Conservation (phyloP, 2,113 vertebrate species). For the Anseranas semipalmata region DNA sequence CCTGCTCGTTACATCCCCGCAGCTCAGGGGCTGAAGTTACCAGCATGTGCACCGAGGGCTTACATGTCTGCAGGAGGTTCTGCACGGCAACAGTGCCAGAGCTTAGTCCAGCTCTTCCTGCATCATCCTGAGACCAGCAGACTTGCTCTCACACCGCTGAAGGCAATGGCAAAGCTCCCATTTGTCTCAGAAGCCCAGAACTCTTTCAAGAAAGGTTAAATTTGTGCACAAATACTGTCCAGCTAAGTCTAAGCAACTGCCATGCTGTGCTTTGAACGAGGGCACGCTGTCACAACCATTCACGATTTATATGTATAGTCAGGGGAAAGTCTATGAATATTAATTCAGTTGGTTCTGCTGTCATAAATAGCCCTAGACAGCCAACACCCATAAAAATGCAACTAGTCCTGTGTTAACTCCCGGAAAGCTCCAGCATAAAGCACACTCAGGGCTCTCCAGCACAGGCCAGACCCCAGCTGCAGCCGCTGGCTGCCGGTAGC, state of each 20-base stretch:
- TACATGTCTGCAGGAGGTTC: neutral
- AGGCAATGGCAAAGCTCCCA: neutral
- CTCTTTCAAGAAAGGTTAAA: neutral
- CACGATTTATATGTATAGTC: neutral
- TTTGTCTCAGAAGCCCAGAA: neutral
- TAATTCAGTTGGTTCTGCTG: neutral
- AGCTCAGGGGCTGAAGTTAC: accelerated
- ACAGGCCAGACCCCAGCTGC: accelerated
- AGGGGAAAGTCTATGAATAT: neutral
- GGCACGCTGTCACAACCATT: neutral
- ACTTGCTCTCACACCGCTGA: accelerated
- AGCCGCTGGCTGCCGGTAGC: neutral
- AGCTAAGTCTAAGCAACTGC: neutral
- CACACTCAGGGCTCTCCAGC: neutral
- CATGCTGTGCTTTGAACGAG: neutral
- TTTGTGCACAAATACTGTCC: neutral
- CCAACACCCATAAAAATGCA: neutral
- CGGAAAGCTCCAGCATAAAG: neutral
- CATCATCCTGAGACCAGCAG: neutral
- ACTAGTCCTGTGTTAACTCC: neutral
- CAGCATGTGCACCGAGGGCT: accelerated
- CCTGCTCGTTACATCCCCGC: neutral
- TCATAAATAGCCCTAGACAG: neutral
- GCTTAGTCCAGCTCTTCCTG: neutral
- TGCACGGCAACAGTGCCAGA: neutral